Evolutionary conservation across 2,888 invertebrate genomes (phyloP).

Genomic region (Cheilosia variabilis): DNA sequence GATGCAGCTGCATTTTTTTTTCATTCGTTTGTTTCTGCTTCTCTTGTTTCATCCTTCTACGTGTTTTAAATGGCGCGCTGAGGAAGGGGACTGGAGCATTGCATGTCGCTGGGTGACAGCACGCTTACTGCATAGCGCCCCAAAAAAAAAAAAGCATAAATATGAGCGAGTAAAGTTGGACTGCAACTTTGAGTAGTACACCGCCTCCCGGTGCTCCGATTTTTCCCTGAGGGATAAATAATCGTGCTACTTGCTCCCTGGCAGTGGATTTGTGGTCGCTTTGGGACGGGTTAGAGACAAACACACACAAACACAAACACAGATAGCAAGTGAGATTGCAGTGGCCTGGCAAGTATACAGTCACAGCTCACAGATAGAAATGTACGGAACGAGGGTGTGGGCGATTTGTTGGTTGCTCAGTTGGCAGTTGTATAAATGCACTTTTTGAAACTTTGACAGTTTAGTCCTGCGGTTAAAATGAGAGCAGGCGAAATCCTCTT

Average conservation of each 20-base stretch:
- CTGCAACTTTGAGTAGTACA: constrained; percentile 38
- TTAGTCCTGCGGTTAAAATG: constrained; percentile 74
- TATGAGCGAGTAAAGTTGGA: constrained; percentile 68
- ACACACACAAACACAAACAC: not conserved
- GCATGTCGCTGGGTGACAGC: constrained; percentile 67
- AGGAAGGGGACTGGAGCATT: constrained; percentile 22
- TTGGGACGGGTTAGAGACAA: constrained; percentile 46
- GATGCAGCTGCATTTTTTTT: constrained; percentile 60
- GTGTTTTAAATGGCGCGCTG: constrained; percentile 17
- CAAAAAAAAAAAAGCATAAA: constrained; percentile 57
- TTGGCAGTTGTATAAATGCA: constrained; percentile 75
- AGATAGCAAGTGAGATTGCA: constrained; percentile 52
- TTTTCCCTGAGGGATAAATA: constrained; percentile 67
- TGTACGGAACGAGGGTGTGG: constrained; percentile 18
- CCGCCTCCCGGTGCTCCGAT: constrained; percentile 23
- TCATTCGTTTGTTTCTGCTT: constrained; percentile 40
- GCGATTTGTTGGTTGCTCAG: constrained; percentile 71
- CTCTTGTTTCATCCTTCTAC: constrained; percentile 45
- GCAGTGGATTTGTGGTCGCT: constrained; percentile 74
- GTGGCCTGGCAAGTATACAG: not conserved
- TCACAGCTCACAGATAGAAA: constrained; percentile 19
- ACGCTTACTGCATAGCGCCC: constrained; percentile 72
- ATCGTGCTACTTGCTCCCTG: constrained; percentile 69
- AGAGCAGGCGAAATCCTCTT: constrained; percentile 64
- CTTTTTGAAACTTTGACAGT: constrained; percentile 76